A percentile compares a stretch with the other conserved stretches of the same genome.
These are phyloP conservation scores for Peromyscus californicus DNA, from an alignment of 2,113 vertebrate species.

Conservation along the genomic window DNA sequence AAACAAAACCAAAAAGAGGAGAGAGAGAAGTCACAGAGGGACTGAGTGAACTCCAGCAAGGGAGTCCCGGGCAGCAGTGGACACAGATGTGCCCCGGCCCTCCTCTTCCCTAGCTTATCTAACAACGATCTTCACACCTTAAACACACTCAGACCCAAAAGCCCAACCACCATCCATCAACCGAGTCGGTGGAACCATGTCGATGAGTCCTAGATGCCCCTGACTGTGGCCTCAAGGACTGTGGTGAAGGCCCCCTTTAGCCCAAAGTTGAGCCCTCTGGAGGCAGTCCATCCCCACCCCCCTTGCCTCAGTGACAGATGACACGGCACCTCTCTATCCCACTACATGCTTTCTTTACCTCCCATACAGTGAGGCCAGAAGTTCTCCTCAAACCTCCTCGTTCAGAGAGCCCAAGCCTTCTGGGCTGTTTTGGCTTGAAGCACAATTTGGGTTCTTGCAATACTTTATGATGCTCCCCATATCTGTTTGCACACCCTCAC, in stretches of 20 bases:
- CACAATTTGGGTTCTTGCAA: background rate
- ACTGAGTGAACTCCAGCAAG: no score
- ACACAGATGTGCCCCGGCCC: fast-evolving
- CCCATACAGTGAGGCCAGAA: background rate
- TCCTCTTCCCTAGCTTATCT: background rate
- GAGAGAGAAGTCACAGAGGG: background rate
- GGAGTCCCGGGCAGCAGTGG: background rate
- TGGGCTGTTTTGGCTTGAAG: background rate
- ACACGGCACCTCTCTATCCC: background rate
- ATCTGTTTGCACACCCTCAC: background rate
- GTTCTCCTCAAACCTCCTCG: background rate
- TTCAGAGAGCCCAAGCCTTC: background rate
- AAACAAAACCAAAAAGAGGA: background rate
- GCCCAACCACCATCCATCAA: background rate
- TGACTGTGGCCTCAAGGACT: background rate
- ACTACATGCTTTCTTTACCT: background rate
- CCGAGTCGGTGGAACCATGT: background rate
- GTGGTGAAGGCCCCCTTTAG: background rate
- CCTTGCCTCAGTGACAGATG: background rate
- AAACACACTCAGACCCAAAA: background rate
- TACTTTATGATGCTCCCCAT: background rate
- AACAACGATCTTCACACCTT: background rate
- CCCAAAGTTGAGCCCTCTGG: background rate
- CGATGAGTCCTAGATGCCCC: background rate
- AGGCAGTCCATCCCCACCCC: no score